These are phyloP conservation scores for Pipa parva DNA, from an alignment of 2,113 vertebrate species.

Conservation along the genomic window DNA sequence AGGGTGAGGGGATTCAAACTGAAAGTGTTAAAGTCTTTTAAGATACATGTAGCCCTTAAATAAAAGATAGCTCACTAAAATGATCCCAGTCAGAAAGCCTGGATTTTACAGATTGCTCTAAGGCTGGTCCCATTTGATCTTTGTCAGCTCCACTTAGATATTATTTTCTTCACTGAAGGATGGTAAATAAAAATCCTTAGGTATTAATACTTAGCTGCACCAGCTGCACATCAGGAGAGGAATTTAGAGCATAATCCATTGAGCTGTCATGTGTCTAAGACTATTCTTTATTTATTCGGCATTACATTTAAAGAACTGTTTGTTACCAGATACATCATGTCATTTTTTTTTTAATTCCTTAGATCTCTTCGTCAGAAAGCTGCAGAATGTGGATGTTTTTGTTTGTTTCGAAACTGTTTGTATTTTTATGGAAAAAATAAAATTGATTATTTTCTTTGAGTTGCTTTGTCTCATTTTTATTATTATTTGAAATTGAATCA, in stretches of 20 bases:
- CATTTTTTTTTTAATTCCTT: not conserved
- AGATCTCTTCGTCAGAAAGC: not conserved
- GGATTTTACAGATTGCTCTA: not conserved
- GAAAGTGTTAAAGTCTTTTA: constrained; percentile 9
- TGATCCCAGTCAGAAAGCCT: constrained; percentile 1
- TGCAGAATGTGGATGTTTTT: too few species aligned
- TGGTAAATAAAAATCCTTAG: constrained; percentile 21
- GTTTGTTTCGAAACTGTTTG: too few species aligned
- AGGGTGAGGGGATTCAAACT: not conserved
- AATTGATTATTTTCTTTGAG: too few species aligned
- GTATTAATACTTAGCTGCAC: constrained; percentile 21
- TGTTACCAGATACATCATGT: constrained; percentile 10
- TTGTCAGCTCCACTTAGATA: constrained; percentile 19
- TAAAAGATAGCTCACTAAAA: not conserved
- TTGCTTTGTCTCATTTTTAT: too few species aligned
- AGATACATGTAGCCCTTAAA: not conserved
- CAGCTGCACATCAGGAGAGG: constrained; percentile 14
- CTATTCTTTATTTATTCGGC: constrained; percentile 1
- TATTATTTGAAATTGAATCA: too few species aligned
- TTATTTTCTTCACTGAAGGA: constrained; percentile 27
- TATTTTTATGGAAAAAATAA: too few species aligned
- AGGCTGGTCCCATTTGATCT: constrained; percentile 1
- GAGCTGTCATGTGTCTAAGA: constrained; percentile 17
- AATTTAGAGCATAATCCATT: constrained; percentile 31
- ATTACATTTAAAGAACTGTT: constrained; percentile 7